Evolutionary conservation across 1,140 invertebrate species (phyloP), one percentile per base, ranked within the genome.

Genomic region (Nixonia krombeini): DNA sequence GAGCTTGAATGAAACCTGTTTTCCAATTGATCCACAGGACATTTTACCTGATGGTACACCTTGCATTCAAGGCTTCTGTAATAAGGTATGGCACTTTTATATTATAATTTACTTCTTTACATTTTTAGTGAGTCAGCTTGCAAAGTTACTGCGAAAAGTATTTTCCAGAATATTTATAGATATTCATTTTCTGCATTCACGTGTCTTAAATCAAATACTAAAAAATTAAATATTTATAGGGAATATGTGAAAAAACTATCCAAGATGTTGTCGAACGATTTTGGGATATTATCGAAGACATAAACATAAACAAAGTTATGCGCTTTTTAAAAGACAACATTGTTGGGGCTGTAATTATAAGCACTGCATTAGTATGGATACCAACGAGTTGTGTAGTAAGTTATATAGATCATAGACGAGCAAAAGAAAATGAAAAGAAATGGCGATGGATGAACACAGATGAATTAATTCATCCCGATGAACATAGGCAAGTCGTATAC

Each of bases 251-350:
- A 76, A 96, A 96, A 83, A 96, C 95, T 1, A 94, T 97, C 59
- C 94, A 97, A 82, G 95, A 97, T 78, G 94, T 97, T 7, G 94
- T 97, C 3, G 94, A 96, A 82, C 88, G 96, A 42, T 96, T 97
- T 80, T 97, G 96, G 96, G 95, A 97, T 77, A 96, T 97, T 17
- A 97, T 98, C 42, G 95, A 97, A 83, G 95, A 97, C 73, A 96
- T 97, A 25, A 96, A 96, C 75, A 96, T 97, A 26, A 96, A 96
- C 74, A 95, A 94, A 81, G 93, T 97, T 8, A 86, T 97, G 65
- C 86, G 91, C 56, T 95, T 96, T 78, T 84, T 96, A 23, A 89
- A 92, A 72, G 94, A 95, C 78, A 96, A 96, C 75, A 93, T 96
- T 77, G 91, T 97, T 7, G 95, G 95, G 31, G 93, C 95, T 1